Evolutionary conservation across 2,113 vertebrate species (phyloP).

Genomic region (Nannobrachium achirus): DNA sequence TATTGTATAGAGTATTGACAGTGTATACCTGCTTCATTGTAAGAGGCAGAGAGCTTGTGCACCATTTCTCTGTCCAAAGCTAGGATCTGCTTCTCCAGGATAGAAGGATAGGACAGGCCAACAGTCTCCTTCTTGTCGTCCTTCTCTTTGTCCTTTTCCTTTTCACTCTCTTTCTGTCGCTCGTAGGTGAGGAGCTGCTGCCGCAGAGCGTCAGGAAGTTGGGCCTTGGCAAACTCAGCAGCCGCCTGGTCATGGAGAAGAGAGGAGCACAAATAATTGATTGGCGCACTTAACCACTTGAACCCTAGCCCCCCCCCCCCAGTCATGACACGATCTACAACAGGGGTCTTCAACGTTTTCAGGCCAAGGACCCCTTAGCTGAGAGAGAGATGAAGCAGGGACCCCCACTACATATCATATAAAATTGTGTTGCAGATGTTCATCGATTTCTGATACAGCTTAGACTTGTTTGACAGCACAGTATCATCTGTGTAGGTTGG

Average conservation of each 20-base stretch:
- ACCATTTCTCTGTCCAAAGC: conserved; percentile 92
- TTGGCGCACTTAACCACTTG: neutral
- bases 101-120: conserved; percentile 88
- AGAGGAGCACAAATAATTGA: conserved; percentile 24
- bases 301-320: too few species aligned
- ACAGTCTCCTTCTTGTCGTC: conserved; percentile 87
- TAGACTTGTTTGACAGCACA: too few species aligned
- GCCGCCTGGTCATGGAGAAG: conserved; percentile 83
- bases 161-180: conserved; percentile 88
- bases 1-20: neutral
- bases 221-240: conserved; percentile 93
- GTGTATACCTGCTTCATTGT: conserved; percentile 96
- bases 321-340: too few species aligned
- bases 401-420: too few species aligned
- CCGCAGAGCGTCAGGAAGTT: conserved; percentile 89
- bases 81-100: conserved; percentile 95
- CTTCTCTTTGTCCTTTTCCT: conserved; percentile 86
- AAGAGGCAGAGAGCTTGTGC: conserved; percentile 90
- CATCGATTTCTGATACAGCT: too few species aligned
- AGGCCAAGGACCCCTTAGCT: too few species aligned
- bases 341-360: too few species aligned
- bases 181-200: conserved; percentile 94
- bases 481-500: too few species aligned
- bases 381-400: too few species aligned
- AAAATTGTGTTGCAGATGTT: too few species aligned